Evolutionary conservation across 2,888 invertebrate species (phyloP).

Genomic region (Orchesella flavescens): DNA sequence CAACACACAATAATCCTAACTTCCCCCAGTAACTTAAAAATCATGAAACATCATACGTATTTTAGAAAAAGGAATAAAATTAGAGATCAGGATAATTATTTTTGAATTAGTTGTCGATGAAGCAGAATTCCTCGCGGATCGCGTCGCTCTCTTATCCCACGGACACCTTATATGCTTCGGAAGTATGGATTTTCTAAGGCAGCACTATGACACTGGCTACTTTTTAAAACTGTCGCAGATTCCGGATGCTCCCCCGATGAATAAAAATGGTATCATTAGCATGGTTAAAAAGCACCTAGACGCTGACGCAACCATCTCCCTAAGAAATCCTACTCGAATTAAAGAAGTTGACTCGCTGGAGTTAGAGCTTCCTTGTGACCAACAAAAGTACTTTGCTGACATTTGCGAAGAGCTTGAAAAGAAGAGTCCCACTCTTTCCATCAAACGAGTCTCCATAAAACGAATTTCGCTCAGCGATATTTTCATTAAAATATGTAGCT

Average conservation of each 20-base stretch:
- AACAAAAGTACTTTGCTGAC: constrained; percentile 51
- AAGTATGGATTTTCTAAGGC: constrained; percentile 54
- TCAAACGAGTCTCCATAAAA: constrained; percentile 47
- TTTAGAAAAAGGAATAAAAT: not conserved
- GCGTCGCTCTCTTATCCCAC: constrained; percentile 66
- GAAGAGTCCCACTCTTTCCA: too few species aligned
- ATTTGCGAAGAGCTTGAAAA: constrained; percentile 66
- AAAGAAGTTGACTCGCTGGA: constrained; percentile 52
- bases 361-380: constrained; percentile 56
- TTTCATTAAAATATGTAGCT: constrained; percentile 67
- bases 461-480: constrained; percentile 66
- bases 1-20: constrained; percentile 66
- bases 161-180: constrained; percentile 68
- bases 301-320: not conserved
- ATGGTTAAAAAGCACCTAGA: constrained; percentile 30
- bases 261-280: constrained; percentile 23
- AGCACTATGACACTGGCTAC: constrained; percentile 67
- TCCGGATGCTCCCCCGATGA: not conserved
- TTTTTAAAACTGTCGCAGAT: constrained; percentile 53
- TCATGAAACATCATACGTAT: too few species aligned
- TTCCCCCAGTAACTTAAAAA: constrained; percentile 28
- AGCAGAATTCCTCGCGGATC: constrained; percentile 68
- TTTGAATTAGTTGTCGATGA: constrained; percentile 64
- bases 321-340: constrained; percentile 27
- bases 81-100: not conserved